A percentile compares a stretch with the other conserved stretches of the same genome.
Conservation (phyloP, 1,140 invertebrate species). For the Notospermus geniculatus region DNA sequence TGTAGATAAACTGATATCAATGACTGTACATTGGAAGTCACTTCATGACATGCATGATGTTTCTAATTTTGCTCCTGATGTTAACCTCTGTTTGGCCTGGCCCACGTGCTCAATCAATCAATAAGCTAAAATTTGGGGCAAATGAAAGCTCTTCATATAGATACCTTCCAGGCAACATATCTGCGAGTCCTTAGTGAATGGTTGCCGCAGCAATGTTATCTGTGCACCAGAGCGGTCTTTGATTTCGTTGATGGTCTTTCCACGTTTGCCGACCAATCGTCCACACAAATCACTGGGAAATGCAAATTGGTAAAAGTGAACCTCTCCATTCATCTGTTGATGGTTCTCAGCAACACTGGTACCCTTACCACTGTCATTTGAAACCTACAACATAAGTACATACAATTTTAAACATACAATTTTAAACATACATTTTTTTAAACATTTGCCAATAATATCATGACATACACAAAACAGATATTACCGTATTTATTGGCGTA, state of each 20-base stretch:
- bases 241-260: constrained; percentile 77
- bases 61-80: neutral
- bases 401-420: no score
- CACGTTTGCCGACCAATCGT: constrained; percentile 80
- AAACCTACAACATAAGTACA: constrained; percentile 60
- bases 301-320: constrained; percentile 69
- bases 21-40: no score
- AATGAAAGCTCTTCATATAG: no score
- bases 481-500: no score
- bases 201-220: constrained; percentile 76
- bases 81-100: no score
- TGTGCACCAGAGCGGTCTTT: constrained; percentile 74
- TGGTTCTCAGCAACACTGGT: constrained; percentile 64
- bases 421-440: no score
- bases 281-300: constrained; percentile 77
- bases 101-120: no score
- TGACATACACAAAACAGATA: no score
- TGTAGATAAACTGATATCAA: no score
- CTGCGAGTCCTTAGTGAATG: constrained; percentile 68
- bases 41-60: no score
- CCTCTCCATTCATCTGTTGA: constrained; percentile 9
- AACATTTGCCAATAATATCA: no score
- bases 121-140: no score
- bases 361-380: constrained; percentile 74
- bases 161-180: constrained; percentile 80